These are phyloP conservation scores for Lasioglossum morio DNA, from an alignment of 2,888 invertebrate genomes.

Conservation along the genomic window DNA sequence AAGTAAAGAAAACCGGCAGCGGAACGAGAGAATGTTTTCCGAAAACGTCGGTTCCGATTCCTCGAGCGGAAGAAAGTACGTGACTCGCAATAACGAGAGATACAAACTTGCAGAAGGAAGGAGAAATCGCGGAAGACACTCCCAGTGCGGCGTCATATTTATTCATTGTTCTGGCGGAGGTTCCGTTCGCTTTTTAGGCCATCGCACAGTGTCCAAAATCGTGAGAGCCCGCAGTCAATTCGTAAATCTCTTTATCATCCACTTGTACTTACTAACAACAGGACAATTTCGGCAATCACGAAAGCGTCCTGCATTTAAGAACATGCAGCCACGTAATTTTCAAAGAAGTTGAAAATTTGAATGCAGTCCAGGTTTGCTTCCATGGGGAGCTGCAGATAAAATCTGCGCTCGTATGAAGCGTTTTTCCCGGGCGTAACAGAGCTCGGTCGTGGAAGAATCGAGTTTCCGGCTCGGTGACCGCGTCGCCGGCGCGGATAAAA, in stretches of 20 bases:
- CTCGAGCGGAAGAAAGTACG: background rate
- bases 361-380: background rate
- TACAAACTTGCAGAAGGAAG: background rate
- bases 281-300: too few relatives aligned
- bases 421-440: slow-evolving; percentile 9
- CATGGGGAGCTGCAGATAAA: slow-evolving; percentile 1
- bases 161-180: background rate
- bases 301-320: background rate
- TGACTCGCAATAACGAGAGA: background rate
- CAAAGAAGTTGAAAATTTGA: background rate
- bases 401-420: slow-evolving; percentile 12
- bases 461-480: slow-evolving; percentile 20
- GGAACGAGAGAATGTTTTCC: background rate
- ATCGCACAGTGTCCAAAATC: background rate
- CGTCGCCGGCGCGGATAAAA: slow-evolving; percentile 17
- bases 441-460: background rate
- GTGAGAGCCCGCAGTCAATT: background rate
- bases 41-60: background rate
- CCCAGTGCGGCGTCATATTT: background rate
- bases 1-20: background rate
- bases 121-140: background rate
- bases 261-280: background rate
- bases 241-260: too few relatives aligned
- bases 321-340: background rate
- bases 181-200: background rate